A percentile compares a stretch with the other conserved stretches of the same genome.
Conservation (phyloP, 2,113 vertebrate species). For the Eretmochelys imbricata region DNA sequence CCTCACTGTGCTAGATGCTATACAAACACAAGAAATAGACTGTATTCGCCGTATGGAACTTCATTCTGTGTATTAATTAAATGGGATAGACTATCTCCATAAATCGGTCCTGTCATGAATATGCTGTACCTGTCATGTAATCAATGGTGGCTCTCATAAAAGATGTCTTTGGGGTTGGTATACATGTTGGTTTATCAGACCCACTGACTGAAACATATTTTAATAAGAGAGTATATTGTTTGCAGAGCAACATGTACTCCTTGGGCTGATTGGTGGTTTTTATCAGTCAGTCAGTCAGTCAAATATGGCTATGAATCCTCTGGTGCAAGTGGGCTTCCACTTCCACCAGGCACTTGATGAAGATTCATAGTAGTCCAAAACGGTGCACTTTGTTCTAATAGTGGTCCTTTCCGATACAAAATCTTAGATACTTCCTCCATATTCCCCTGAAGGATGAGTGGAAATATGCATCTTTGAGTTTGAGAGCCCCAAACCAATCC, state of each 20-base stretch:
- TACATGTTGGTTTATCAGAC: not conserved
- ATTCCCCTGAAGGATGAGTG: not conserved
- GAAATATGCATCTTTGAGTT: not conserved
- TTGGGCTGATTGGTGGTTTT: not conserved
- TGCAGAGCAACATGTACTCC: not conserved
- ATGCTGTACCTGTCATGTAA: accelerated
- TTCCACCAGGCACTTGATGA: not conserved
- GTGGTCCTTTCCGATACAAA: not conserved
- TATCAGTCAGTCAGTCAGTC: not conserved
- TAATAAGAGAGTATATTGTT: not conserved
- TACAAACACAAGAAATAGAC: not conserved
- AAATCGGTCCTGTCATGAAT: not conserved
- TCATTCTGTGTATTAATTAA: not conserved
- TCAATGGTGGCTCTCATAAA: not conserved
- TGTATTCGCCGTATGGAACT: not conserved
- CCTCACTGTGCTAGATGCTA: not conserved
- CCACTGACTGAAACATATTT: not conserved
- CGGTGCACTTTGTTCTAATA: slow-evolving; percentile 24
- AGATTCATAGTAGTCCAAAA: not conserved
- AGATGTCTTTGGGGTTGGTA: not conserved
- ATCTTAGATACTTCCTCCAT: not conserved
- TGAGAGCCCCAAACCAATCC: not conserved
- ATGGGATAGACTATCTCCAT: not conserved
- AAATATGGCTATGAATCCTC: not conserved
- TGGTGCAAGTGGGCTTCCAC: not conserved